Conservation (phyloP, 2,797 vertebrate species). For the Botia almorhae region DNA sequence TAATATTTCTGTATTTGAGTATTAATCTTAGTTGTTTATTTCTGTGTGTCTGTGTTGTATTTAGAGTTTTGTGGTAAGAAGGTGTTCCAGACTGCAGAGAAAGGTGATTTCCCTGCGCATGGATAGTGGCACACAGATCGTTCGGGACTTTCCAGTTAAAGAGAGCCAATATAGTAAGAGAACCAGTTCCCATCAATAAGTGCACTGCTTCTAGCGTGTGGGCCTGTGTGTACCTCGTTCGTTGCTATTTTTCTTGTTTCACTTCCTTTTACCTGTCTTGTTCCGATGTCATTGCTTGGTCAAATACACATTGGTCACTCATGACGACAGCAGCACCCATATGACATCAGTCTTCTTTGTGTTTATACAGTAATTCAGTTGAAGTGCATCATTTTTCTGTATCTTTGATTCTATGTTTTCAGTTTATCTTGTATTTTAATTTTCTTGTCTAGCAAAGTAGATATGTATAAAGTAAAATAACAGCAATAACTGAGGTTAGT, state of each 20-base stretch:
- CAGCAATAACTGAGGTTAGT: too few relatives aligned
- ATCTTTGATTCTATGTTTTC: too few relatives aligned
- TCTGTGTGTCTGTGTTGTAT: slow-evolving; percentile 23
- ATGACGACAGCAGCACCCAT: too few relatives aligned
- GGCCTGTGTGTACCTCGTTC: neutral
- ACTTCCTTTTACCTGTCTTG: slow-evolving; percentile 43
- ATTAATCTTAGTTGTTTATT: neutral
- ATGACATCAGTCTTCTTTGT: too few relatives aligned
- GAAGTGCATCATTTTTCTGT: too few relatives aligned
- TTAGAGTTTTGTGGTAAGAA: slow-evolving; percentile 90
- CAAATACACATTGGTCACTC: neutral
- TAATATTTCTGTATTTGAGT: neutral
- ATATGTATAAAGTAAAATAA: too few relatives aligned
- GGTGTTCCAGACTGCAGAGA: slow-evolving; percentile 84
- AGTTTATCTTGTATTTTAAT: too few relatives aligned
- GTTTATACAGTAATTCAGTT: too few relatives aligned
- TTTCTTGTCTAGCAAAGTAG: too few relatives aligned
- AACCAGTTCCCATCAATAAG: neutral
- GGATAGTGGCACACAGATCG: slow-evolving; percentile 72
- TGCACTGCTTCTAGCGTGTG: slow-evolving; percentile 8
- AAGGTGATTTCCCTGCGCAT: slow-evolving; percentile 91
- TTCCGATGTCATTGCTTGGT: neutral
- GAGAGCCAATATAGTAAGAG: slow-evolving; percentile 80
- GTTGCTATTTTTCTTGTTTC: slow-evolving; percentile 25
- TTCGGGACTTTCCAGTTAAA: slow-evolving; percentile 87